Evolutionary conservation across 2,113 vertebrate genomes (phyloP).

Genomic region (Dolichotis patagonum): DNA sequence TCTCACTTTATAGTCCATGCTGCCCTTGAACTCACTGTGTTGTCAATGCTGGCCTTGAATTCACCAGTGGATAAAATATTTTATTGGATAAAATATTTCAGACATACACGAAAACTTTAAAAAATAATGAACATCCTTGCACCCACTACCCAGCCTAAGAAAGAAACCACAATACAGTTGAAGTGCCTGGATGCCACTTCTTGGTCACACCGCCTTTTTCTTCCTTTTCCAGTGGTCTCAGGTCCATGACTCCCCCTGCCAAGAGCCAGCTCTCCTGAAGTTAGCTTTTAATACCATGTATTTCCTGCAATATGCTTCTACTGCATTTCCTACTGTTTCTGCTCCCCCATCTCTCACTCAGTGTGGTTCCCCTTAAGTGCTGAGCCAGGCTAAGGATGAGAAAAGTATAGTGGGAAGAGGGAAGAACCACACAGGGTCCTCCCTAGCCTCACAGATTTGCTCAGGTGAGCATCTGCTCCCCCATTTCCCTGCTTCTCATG

Average conservation of each 20-base stretch:
- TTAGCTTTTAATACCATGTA: not conserved
- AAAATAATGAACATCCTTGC: not conserved
- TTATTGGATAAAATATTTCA: slow-evolving; percentile 48
- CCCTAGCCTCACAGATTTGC: not conserved
- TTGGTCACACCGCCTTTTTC: not conserved
- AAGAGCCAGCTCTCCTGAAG: not conserved
- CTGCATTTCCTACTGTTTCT: not conserved
- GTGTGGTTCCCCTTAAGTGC: not conserved
- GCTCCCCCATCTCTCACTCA: not conserved
- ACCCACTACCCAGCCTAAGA: not conserved
- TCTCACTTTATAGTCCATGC: not conserved
- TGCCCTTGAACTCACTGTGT: not conserved
- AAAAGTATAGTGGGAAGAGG: not conserved
- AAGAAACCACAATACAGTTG: not conserved
- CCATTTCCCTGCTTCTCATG: not conserved
- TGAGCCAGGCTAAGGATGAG: not conserved
- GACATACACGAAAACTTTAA: not conserved
- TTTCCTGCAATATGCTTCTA: not conserved
- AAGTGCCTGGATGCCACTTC: not conserved
- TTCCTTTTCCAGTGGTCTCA: not conserved
- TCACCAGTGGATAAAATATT: not conserved
- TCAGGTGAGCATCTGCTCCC: not conserved
- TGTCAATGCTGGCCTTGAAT: not conserved
- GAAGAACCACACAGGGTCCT: not conserved
- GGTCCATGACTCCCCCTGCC: not conserved